Conservation (phyloP, 2,797 vertebrate species). For the Ctenosaura bakeri region DNA sequence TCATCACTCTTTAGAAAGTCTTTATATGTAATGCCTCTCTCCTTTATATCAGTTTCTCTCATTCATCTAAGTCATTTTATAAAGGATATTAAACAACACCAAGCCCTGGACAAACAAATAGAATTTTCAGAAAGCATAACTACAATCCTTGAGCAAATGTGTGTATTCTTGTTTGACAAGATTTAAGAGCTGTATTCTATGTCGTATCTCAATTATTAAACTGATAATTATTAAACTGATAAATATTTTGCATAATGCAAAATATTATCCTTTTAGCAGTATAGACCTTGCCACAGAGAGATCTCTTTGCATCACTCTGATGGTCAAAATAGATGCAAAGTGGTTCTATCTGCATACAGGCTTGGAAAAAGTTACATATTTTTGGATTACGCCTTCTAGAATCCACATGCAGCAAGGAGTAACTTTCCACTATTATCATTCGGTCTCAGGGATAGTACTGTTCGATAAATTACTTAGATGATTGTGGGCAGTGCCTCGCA, state of each 20-base stretch:
- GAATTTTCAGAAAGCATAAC: constrained; percentile 49
- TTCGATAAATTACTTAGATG: not conserved
- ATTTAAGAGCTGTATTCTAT: constrained; percentile 44
- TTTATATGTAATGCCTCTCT: too few relatives aligned
- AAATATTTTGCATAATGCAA: not conserved
- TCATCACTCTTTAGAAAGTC: too few relatives aligned
- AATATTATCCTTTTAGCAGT: not conserved
- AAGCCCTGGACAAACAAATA: constrained; percentile 28
- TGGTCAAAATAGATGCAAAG: not conserved
- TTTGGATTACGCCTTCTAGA: too few relatives aligned
- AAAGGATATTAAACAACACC: too few relatives aligned
- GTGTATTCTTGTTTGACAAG: constrained; percentile 39
- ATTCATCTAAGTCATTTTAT: too few relatives aligned
- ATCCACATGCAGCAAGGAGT: not conserved
- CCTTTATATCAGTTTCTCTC: too few relatives aligned
- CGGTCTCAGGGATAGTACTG: not conserved
- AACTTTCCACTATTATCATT: not conserved
- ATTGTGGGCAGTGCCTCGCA: not conserved
- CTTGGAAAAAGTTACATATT: too few relatives aligned
- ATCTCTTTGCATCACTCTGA: not conserved
- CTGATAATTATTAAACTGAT: not conserved
- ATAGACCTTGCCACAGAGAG: not conserved
- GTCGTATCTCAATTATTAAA: not conserved
- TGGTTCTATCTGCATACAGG: not conserved
- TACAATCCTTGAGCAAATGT: constrained; percentile 27